A percentile compares a stretch with the other conserved stretches of the same genome.
These are phyloP conservation scores for Sakesphorus luctuosus DNA, from an alignment of 2,113 vertebrate genomes.

Conservation along the genomic window DNA sequence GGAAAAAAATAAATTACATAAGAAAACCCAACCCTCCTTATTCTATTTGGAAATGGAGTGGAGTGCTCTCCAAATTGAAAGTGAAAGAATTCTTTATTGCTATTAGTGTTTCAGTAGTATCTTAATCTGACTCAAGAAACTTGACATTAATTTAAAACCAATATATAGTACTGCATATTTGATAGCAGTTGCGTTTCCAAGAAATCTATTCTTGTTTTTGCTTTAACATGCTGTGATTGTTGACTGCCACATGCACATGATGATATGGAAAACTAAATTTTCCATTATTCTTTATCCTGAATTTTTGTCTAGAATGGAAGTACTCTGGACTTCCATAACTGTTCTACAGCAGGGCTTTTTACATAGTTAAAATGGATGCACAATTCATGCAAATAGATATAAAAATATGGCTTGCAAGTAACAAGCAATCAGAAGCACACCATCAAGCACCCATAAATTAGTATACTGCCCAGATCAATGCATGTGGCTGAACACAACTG, in stretches of 20 bases:
- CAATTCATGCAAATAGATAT: background rate
- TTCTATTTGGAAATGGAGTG: background rate
- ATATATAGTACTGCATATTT: background rate
- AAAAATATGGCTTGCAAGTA: background rate
- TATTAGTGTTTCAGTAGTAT: background rate
- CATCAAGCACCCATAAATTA: background rate
- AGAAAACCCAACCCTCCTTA: rapidly evolving
- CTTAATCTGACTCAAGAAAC: background rate
- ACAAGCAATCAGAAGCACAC: background rate
- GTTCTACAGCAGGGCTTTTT: rapidly evolving
- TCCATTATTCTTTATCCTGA: background rate
- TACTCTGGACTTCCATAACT: background rate
- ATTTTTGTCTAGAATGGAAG: background rate
- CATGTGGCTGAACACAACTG: background rate
- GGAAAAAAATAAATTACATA: background rate
- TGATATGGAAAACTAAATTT: background rate
- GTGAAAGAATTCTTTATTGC: background rate
- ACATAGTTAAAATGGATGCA: background rate
- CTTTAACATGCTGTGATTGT: background rate
- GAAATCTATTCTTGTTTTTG: background rate
- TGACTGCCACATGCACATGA: background rate
- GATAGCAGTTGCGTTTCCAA: background rate
- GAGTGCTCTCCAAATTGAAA: background rate
- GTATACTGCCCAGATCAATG: background rate
- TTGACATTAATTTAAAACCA: background rate